These are phyloP conservation scores for Cybosia mesomella DNA, from an alignment of 2,888 invertebrate species.

Conservation along the genomic window DNA sequence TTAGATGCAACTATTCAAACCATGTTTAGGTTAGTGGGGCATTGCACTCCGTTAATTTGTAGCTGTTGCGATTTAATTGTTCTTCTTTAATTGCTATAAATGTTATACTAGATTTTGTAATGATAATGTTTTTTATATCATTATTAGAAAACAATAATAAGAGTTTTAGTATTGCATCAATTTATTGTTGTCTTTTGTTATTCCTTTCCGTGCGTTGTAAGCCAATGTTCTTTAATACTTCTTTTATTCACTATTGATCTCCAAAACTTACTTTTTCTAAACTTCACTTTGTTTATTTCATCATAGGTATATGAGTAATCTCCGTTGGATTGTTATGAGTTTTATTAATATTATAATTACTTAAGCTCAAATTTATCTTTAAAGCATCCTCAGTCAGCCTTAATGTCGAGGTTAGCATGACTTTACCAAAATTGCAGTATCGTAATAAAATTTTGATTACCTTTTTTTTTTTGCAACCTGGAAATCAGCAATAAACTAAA, in stretches of 20 bases:
- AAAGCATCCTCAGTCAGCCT: neutral
- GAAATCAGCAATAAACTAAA: neutral
- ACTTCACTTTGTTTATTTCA: neutral
- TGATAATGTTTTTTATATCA: neutral
- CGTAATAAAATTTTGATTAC: conserved; percentile 1
- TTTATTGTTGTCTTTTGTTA: neutral
- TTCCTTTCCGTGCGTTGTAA: neutral
- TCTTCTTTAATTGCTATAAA: neutral
- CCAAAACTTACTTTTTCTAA: neutral
- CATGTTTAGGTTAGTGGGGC: conserved; percentile 5
- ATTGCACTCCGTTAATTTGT: neutral
- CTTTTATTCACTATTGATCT: neutral
- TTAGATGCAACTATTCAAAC: neutral
- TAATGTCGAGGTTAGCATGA: neutral
- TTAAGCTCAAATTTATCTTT: neutral
- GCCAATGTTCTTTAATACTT: neutral
- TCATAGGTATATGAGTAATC: neutral
- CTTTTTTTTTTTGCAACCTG: neutral
- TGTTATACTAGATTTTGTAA: too few relatives aligned
- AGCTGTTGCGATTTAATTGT: neutral
- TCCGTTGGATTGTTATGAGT: neutral
- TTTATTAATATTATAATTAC: neutral
- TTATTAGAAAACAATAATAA: too few relatives aligned
- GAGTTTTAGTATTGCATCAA: too few relatives aligned
- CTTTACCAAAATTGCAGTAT: neutral